These are phyloP conservation scores for Theristicus caerulescens DNA, from an alignment of 2,113 vertebrate genomes.

Conservation along the genomic window DNA sequence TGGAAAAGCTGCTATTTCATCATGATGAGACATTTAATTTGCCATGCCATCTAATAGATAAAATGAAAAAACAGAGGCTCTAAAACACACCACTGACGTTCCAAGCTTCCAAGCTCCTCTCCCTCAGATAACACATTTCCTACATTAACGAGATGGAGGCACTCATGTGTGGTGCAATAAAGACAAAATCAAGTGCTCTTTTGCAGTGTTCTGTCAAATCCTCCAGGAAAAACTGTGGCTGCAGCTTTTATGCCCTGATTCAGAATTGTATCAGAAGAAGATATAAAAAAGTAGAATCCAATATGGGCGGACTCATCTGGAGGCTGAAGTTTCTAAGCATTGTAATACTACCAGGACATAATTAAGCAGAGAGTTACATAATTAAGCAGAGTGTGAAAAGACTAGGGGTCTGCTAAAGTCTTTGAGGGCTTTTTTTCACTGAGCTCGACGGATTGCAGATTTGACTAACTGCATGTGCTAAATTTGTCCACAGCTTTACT, in stretches of 20 bases:
- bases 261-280: not conserved
- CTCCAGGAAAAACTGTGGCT: conserved; percentile 4
- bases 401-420: not conserved
- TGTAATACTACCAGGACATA: not conserved
- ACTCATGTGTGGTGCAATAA: conserved; percentile 58
- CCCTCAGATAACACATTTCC: conserved; percentile 43
- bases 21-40: conserved; percentile 36
- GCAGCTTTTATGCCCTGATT: not conserved
- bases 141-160: conserved; percentile 50
- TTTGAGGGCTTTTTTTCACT: not conserved
- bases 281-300: not conserved
- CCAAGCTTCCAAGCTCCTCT: not conserved
- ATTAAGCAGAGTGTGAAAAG: not conserved
- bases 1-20: conserved; percentile 34
- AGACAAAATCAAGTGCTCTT: conserved; percentile 47
- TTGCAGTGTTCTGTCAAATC: not conserved
- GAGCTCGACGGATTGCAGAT: not conserved
- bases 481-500: not conserved
- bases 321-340: not conserved
- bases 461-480: not conserved
- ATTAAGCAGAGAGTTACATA: not conserved
- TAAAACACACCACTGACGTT: not conserved
- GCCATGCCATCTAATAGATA: conserved; percentile 35
- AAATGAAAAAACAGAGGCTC: not conserved
- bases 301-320: not conserved